Base-by-base conservation (phyloP, 2,113 vertebrate genomes). In the Hemicordylus capensis region DNA sequence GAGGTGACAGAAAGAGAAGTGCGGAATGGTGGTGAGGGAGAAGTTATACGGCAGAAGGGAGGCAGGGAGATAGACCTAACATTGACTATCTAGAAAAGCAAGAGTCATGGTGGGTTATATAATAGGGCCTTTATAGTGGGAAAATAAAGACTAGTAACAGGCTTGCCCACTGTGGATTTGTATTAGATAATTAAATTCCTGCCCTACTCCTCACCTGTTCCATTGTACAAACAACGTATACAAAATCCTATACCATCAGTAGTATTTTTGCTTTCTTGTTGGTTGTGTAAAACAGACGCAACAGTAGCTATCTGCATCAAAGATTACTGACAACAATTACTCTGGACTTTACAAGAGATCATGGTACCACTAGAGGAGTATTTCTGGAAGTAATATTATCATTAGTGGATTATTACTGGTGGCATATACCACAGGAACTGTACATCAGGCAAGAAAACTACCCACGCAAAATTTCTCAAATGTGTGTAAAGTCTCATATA, bases 41-140 rank as follows among this genome's bases (percentile, higher is more conserved):
- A 89, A 87, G 59, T 26, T 24, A 20, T 39, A 69, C 42, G 4
- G 1, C 26, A 83, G 31, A 48, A 80, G 22, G n/a, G 24, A 80
- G 10, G 37, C 42, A 0, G 0, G 20, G 69, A 51, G 19, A 3
- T 0, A 0, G n/a, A 54, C 5, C 34, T 39, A 80, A 87, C 72
- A 19, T 61, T 7, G 11, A 81, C 37, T 72, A 34, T 0, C 0
- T 14, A 73, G 31, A n/a, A 3, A 3, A 17, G 48, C 42, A 54
- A 89, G 10, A 58, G 39, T 70, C 51, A 1, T 59, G 70, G 48
- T 70, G 48, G n/a, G 74, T 6, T 22, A 20, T 81, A 39, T 70
- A 85, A 64, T 0, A 1, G 46, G 67, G 2, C 12, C 37, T 46
- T 39, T 6, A 37, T 9, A 59, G n/a, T 42, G 26, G 2, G 66